Evolutionary conservation across 1,140 invertebrate genomes (phyloP).

Genomic region (Acromyrmex heyeri): DNA sequence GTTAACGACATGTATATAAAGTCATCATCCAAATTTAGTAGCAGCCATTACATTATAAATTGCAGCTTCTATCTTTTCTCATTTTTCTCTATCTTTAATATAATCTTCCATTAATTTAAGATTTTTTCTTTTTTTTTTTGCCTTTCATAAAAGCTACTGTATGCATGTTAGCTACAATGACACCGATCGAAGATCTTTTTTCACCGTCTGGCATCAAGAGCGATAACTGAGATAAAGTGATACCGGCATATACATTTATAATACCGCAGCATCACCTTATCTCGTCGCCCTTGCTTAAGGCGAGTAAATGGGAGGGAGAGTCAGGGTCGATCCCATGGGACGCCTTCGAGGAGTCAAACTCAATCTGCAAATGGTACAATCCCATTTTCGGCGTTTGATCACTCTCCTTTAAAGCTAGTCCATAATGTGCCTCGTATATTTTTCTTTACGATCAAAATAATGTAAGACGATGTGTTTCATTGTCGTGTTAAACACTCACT

Average conservation of each 20-base stretch:
- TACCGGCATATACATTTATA: constrained; percentile 72
- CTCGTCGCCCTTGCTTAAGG: constrained; percentile 41
- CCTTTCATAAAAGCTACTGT: neutral
- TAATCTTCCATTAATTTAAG: constrained; percentile 16
- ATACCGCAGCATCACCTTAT: constrained; percentile 66
- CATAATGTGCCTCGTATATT: constrained; percentile 48
- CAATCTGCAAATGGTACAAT: constrained; percentile 70
- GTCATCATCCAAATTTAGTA: constrained; percentile 9
- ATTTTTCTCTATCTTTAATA: neutral
- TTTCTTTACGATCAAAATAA: constrained; percentile 44
- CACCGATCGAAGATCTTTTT: constrained; percentile 51
- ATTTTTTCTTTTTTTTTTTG: constrained; percentile 9
- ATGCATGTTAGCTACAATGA: neutral
- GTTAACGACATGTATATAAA: constrained; percentile 26
- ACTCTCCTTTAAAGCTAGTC: constrained; percentile 34
- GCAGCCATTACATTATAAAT: neutral
- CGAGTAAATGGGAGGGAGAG: constrained; percentile 31
- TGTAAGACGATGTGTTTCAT: constrained; percentile 37
- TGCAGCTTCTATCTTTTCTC: neutral
- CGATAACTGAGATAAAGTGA: constrained; percentile 70
- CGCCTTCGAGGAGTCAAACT: constrained; percentile 64
- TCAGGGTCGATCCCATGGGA: constrained; percentile 11
- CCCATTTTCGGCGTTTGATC: constrained; percentile 67
- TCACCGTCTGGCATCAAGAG: constrained; percentile 44
- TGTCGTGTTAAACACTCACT: constrained; percentile 12